phyloP scores from a whole-genome alignment of 2,888 invertebrate species.

The Rhagium mordax region DNA sequence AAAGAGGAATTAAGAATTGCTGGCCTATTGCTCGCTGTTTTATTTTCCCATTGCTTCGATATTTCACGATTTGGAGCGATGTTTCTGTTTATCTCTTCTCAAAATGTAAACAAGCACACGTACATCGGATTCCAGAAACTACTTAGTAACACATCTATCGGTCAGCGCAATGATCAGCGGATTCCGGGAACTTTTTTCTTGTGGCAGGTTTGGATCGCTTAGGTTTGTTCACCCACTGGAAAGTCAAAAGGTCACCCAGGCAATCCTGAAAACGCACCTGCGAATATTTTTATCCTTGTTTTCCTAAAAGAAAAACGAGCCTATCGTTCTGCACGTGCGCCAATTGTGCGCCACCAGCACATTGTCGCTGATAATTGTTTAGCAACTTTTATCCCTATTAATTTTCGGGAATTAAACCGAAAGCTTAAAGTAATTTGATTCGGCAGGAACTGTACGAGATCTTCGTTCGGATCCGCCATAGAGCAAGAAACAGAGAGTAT shows the following conservation, averaged over 20 bases:
- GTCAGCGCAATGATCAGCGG: neutral
- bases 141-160: neutral
- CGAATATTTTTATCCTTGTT: too few relatives aligned
- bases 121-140: neutral
- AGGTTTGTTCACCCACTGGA: neutral
- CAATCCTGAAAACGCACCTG: too few relatives aligned
- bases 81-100: neutral
- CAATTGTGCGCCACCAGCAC: neutral
- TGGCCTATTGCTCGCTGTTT: neutral
- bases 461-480: slow-evolving; percentile 45
- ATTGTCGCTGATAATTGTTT: slow-evolving; percentile 43
- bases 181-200: neutral
- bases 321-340: neutral
- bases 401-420: slow-evolving; percentile 48
- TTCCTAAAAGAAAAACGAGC: too few relatives aligned
- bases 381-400: slow-evolving; percentile 53
- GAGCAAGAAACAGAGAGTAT: slow-evolving; percentile 50
- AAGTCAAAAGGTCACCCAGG: neutral
- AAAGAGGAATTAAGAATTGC: slow-evolving; percentile 37
- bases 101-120: neutral
- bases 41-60: neutral
- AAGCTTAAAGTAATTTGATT: slow-evolving; percentile 50
- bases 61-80: neutral
- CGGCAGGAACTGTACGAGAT: slow-evolving; percentile 49
- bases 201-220: neutral